Conservation (phyloP, 2,888 invertebrate genomes). For the Plusia festucae region DNA sequence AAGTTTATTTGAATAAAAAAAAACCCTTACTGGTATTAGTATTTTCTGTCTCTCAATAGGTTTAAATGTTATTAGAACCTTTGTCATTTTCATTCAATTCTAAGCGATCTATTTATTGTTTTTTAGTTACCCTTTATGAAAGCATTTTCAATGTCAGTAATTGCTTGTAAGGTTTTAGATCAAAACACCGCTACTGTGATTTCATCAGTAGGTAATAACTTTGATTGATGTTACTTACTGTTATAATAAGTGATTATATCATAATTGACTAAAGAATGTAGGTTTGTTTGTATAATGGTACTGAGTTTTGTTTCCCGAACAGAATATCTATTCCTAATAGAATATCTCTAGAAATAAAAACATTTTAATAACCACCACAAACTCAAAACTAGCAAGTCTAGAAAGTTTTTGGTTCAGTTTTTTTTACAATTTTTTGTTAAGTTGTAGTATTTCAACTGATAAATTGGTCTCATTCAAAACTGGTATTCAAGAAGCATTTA, state of each 20-base stretch:
- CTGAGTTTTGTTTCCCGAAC: constrained; percentile 25
- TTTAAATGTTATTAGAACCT: background rate
- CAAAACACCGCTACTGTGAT: constrained; percentile 58
- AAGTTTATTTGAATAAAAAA: no score
- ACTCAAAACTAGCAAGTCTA: background rate
- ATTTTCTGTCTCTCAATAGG: no score
- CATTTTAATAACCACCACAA: no score
- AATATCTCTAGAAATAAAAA: no score
- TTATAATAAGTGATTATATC: constrained; percentile 61
- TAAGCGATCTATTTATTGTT: background rate
- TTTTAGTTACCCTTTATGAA: background rate
- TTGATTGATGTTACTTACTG: constrained; percentile 54
- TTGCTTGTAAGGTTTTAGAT: constrained; percentile 30
- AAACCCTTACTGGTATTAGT: no score
- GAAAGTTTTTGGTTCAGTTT: background rate
- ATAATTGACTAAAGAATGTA: constrained; percentile 48
- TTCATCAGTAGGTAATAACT: constrained; percentile 61
- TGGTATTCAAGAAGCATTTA: no score
- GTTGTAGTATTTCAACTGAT: background rate
- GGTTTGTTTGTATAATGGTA: constrained; percentile 14
- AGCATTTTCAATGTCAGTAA: constrained; percentile 14
- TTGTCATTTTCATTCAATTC: no score
- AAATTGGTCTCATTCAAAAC: background rate
- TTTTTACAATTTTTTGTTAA: no score
- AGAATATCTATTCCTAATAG: no score